phyloP scores from a whole-genome alignment of 2,888 invertebrate species.

The Acleris cristana region DNA sequence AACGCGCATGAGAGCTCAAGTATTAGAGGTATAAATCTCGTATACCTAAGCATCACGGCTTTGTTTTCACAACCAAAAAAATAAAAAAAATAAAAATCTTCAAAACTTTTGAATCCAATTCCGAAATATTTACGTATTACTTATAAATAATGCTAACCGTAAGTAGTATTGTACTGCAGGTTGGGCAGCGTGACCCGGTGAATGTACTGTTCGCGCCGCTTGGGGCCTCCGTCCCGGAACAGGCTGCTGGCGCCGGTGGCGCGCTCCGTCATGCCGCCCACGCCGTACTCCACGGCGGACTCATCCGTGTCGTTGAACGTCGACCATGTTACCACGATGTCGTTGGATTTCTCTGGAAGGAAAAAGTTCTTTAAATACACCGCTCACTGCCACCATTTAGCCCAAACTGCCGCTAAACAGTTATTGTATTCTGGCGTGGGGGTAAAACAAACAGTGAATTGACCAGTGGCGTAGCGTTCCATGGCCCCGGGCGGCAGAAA shows the following conservation, averaged over 20 bases:
- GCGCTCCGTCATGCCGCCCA: conserved; percentile 80
- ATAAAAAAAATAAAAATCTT: too few relatives aligned
- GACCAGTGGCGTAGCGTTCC: too few relatives aligned
- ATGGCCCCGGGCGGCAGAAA: too few relatives aligned
- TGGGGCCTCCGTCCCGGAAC: conserved; percentile 90
- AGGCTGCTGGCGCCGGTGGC: conserved; percentile 83
- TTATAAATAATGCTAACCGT: conserved; percentile 73
- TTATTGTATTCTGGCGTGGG: too few relatives aligned
- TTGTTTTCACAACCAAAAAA: too few relatives aligned
- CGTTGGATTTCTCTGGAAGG: conserved; percentile 83
- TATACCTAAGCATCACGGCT: too few relatives aligned
- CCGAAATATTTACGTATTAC: too few relatives aligned
- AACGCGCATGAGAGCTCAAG: too few relatives aligned
- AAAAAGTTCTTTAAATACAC: not conserved
- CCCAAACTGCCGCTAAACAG: too few relatives aligned
- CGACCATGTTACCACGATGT: conserved; percentile 93
- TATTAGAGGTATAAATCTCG: too few relatives aligned
- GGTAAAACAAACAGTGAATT: too few relatives aligned
- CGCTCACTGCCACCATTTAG: not conserved
- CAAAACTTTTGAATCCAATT: too few relatives aligned
- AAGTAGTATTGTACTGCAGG: conserved; percentile 85
- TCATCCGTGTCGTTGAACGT: conserved; percentile 87
- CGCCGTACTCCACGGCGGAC: conserved; percentile 90
- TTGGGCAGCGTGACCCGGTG: conserved; percentile 88
- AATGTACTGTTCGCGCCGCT: conserved; percentile 87